Conservation (phyloP, 2,797 vertebrate species). For the Oreochromis mossambicus region DNA sequence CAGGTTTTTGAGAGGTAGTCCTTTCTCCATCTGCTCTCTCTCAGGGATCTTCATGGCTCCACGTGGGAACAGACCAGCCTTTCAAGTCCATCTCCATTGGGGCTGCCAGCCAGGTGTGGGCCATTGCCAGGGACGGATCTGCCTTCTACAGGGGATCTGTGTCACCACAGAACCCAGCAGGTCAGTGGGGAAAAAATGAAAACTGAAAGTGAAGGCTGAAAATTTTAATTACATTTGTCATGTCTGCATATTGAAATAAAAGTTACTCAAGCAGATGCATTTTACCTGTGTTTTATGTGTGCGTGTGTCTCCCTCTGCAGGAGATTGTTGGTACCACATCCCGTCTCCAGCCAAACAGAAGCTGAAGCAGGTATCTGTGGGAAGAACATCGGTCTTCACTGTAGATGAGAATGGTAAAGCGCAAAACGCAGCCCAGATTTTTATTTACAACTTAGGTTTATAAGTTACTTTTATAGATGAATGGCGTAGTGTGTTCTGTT, state of each 20-base stretch:
- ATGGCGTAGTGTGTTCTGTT: accelerated
- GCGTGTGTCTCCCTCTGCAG: constrained; percentile 64
- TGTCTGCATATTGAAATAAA: neutral
- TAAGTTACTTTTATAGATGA: neutral
- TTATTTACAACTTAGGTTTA: neutral
- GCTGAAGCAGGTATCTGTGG: constrained; percentile 91
- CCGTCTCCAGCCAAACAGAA: constrained; percentile 90
- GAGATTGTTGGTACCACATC: constrained; percentile 95
- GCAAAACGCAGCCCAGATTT: neutral
- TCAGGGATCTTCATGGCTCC: constrained; percentile 95
- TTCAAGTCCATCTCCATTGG: constrained; percentile 92
- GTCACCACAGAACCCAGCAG: constrained; percentile 83
- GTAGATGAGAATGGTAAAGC: constrained; percentile 89
- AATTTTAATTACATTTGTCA: neutral
- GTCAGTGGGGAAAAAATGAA: constrained; percentile 61
- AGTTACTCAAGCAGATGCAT: neutral
- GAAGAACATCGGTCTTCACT: constrained; percentile 86
- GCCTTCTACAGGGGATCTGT: constrained; percentile 93
- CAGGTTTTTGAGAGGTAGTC: neutral
- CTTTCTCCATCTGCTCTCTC: neutral
- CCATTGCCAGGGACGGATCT: constrained; percentile 89
- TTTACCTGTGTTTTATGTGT: neutral
- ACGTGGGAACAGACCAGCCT: constrained; percentile 94
- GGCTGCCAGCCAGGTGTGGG: constrained; percentile 90
- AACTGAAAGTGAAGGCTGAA: neutral